Evolutionary conservation across 2,888 invertebrate species (phyloP), one percentile per base, ranked within the genome.

Genomic region (Troides oblongomaculatus): DNA sequence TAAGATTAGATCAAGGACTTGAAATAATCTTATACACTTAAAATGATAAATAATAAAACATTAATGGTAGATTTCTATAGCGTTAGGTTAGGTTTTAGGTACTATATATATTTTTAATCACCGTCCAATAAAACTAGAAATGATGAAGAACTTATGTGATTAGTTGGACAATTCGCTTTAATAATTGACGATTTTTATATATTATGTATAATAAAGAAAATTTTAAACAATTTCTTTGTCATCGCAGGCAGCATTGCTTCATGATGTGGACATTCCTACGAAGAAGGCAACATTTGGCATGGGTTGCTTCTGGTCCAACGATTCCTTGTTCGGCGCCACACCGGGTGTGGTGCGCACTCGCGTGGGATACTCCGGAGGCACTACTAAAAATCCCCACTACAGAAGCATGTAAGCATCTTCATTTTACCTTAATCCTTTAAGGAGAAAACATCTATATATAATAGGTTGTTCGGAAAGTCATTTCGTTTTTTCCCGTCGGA

Each of bases 251-350:
- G 77, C 93, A 59, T 90, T 95, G 62, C 89, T 95, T 23, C 95
- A 96, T 80, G 94, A 95, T 87, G 93, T 95, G 73, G 94, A 94
- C 78, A 90, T 92, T 50, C 93, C 94, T 0, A 94, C 94, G 64
- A 94, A 95, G 83, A 95, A 95, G 79, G 98, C 97, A 7, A 97
- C 97, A 0, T 97, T 98, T 85, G 97, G 97, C 17, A 97, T 98
- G 97, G 97, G 97, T 18, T 98, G 98, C 86, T 98, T 98, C 89
- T 98, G 98, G 98, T 97, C 97, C 46, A 96, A 96, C 68, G 98
- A 98, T 84, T 95, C 96, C 1, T 90, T 97, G 68, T 98, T 96
- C 84, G 97, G 98, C 2, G 95, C 94, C 18, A 94, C 94, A 65
- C 88, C 81, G 0, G 94, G 94, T 17, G 96, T 99, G 25, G 87